Conservation (phyloP, 2,888 invertebrate species). For the Baronia brevicornis region DNA sequence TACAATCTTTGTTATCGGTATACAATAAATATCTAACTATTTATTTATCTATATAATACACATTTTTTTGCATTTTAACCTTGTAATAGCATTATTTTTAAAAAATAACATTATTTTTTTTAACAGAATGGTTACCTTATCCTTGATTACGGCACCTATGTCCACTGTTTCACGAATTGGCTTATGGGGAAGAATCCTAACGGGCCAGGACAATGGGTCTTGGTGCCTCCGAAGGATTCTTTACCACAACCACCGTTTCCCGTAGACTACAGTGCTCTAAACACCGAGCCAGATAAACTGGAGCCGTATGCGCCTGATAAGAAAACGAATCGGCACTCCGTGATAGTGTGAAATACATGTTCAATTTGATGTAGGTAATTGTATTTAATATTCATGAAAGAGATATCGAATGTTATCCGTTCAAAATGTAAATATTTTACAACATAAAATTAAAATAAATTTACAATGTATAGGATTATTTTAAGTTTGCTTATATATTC, state of each 20-base stretch:
- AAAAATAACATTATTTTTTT: conserved; percentile 20
- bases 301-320: conserved; percentile 82
- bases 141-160: conserved; percentile 80
- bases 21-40: too few relatives aligned
- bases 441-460: too few relatives aligned
- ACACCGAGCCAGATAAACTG: conserved; percentile 80
- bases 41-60: too few relatives aligned
- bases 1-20: too few relatives aligned
- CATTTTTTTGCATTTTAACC: too few relatives aligned
- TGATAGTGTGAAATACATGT: conserved; percentile 74
- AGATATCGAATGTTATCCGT: too few relatives aligned
- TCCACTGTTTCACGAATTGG: conserved; percentile 84
- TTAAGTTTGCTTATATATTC: too few relatives aligned
- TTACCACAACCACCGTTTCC: conserved; percentile 78
- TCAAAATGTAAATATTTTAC: too few relatives aligned
- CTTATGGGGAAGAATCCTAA: conserved; percentile 83
- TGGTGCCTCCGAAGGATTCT: conserved; percentile 77
- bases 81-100: too few relatives aligned
- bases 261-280: conserved; percentile 84
- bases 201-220: conserved; percentile 84
- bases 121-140: conserved; percentile 81
- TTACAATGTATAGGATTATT: too few relatives aligned
- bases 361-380: too few relatives aligned
- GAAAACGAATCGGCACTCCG: conserved; percentile 81
- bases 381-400: too few relatives aligned